Evolutionary conservation across 2,888 invertebrate genomes (phyloP).

Genomic region (Cephus nigrinus): DNA sequence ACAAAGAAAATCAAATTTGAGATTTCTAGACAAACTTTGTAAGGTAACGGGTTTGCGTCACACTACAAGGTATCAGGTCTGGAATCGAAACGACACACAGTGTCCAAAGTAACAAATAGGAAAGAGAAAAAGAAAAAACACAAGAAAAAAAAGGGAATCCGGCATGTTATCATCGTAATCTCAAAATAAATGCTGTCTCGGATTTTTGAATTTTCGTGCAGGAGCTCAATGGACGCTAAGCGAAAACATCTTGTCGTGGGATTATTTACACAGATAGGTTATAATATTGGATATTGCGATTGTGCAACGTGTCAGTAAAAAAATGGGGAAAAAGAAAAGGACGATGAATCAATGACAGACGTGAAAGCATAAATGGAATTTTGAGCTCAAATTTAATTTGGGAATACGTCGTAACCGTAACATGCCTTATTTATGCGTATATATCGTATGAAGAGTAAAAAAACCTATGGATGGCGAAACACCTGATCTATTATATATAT

Average conservation of each 20-base stretch:
- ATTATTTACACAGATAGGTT: background rate
- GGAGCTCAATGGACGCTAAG: background rate
- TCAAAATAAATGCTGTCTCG: background rate
- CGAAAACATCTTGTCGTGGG: too few species aligned
- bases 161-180: conserved; percentile 1
- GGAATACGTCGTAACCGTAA: background rate
- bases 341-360: background rate
- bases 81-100: background rate
- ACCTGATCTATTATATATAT: background rate
- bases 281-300: background rate
- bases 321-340: background rate
- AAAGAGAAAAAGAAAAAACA: background rate
- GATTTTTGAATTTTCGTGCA: background rate
- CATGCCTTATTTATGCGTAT: background rate
- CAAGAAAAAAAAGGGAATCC: background rate
- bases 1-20: conserved; percentile 25
- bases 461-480: background rate
- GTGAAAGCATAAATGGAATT: background rate
- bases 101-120: background rate
- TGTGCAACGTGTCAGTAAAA: background rate
- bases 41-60: background rate
- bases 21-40: background rate
- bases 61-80: background rate
- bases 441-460: background rate
- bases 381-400: background rate